Base-by-base conservation (phyloP, 2,113 vertebrate genomes). In the Hepsetus odoe region DNA sequence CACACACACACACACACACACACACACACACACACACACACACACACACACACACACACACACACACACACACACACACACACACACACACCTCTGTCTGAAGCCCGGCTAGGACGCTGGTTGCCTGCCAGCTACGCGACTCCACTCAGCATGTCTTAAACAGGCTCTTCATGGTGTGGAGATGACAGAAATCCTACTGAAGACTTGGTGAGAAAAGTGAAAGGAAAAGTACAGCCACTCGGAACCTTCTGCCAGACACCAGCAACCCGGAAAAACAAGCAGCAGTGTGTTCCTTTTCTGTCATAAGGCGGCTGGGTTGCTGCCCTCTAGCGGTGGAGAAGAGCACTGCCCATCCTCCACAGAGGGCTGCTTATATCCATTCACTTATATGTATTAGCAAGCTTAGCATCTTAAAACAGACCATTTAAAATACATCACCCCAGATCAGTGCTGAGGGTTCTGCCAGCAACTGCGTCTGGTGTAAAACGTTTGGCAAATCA, bases 271-370 rank as follows among this genome's bases (percentile, higher is more conserved):
- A 76, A 73, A 61, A 16, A 20, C 55, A 46, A 12, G 9, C 4
- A 0, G 28, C 24, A 33, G 22, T 7, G 0, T 53, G 35, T 32
- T 51, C 28, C 59, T 65, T 65, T 22, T 74, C 46, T 18, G 9
- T 40, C 20, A n/a, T 66, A 3, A 51, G 4, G 42, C 8, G 59
- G 20, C 11, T 32, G 5, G 6, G 2, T 35, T 35, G 22, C 61
- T 38, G 22, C 30, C 74, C 53, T 22, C 74, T 66, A 28, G 28
- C 28, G 73, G 42, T 18, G 73, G 18, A 51, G 58, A 13, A 64
- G 0, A 5, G 2, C 10, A 22, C 12, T 30, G 28, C 1, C 28
- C 14, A n/a, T n/a, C n/a, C n/a, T n/a, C n/a, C n/a, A n/a, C n/a
- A n/a, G n/a, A n/a, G n/a, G n/a, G n/a, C 35, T 38, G 8, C 4